Base-by-base conservation (phyloP, 92 coral and sea anemone species). In the Zoanthus sociatus region DNA sequence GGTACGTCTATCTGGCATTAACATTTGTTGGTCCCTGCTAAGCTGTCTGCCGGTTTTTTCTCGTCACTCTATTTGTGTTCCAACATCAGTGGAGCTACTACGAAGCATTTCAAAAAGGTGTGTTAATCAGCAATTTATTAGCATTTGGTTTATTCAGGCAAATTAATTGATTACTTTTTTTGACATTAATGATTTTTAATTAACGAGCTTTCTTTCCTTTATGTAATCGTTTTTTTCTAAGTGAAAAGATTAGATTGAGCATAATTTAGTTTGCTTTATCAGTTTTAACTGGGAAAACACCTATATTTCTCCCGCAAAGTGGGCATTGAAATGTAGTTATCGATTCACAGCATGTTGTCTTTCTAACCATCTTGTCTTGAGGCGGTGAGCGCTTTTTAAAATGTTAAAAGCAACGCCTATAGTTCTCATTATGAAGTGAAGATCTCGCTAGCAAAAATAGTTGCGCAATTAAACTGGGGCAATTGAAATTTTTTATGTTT, bases 41-140 rank as follows among this genome's bases (percentile, higher is more conserved):
- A 33, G 75, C 55, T 42, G 33, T 16, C 32, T 18, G 42, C 42
- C 42, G 13, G 66, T 20, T 46, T 66, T 14, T 64, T 75, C n/a
- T 42, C 66, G 67, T 77, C 48, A 58, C 82, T 77, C 16, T 16
- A 77, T 69, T 31, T 69, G n/a, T 16, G 77, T 58, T 53, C 64
- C 79, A 33, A 9, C 45, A 13, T 44, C 6, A 13, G n/a, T 26
- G 31, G 48, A 77, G 12, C 12, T 44, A 31, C 47, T 77, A 42
- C 31, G 11, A 63, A 1, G 20, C 33, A 54, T 21, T 55, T 48
- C 82, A 37, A 77, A 77, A 69, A 77, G 82, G 82, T 77, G 82
- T 77, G 82, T 77, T 77, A 46, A 77, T 54, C 82, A 77, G 13
- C 82, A 77, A 54, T 54, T 54, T 77, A 77, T 77, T 37, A 31